Percentiles rank a stretch among this genome's conserved stretches.
Evolutionary conservation across 35 echinoderm and acorn worm genomes (phyloP).

Genomic region (Nesometra sesokonis): DNA sequence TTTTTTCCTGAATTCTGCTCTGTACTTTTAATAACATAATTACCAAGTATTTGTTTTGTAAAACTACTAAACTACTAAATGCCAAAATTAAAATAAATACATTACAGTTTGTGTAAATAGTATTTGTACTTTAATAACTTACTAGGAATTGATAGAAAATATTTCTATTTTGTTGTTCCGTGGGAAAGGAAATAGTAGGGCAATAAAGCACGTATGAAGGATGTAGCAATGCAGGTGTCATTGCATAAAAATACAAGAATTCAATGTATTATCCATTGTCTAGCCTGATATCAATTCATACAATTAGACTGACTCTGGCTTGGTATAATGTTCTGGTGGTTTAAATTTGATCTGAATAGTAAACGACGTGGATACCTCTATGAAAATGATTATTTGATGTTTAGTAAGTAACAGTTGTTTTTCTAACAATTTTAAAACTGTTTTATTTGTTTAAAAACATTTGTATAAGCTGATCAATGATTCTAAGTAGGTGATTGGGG

Average conservation of each 20-base stretch:
- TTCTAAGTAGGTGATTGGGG: no score
- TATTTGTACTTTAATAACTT: no score
- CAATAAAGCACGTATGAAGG: neutral
- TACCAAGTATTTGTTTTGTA: no score
- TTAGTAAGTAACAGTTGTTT: neutral
- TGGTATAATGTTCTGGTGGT: neutral
- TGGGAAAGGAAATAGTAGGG: neutral
- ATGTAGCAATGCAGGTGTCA: neutral
- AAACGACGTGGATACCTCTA: neutral
- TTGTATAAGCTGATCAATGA: no score
- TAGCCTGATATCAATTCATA: neutral
- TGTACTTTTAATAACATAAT: no score
- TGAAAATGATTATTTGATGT: neutral
- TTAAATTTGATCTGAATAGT: neutral
- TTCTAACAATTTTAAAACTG: no score
- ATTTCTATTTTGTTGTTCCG: neutral
- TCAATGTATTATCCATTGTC: neutral
- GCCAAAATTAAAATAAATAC: no score
- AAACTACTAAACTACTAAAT: no score
- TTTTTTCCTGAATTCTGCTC: no score
- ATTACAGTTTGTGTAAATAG: no score
- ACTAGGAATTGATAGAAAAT: no score
- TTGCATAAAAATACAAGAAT: neutral
- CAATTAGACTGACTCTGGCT: neutral
- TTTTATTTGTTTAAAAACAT: no score